A percentile compares a stretch with the other conserved stretches of the same genome.
These are phyloP conservation scores for Epistrophella euchroma DNA, from an alignment of 2,888 invertebrate species.

Conservation along the genomic window DNA sequence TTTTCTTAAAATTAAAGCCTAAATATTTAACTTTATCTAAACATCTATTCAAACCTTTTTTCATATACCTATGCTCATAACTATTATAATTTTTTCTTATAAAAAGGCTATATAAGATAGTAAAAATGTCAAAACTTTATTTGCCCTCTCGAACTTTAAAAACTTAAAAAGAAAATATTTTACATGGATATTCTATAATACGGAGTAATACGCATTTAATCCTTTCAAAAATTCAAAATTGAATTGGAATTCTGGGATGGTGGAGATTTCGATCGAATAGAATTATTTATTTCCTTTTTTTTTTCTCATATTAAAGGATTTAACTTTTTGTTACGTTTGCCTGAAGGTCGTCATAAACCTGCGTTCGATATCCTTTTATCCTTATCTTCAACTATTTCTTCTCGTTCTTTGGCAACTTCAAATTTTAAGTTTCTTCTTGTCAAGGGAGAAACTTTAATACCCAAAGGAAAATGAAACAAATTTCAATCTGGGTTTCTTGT, in stretches of 20 bases:
- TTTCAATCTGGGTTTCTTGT: constrained; percentile 41
- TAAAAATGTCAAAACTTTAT: neutral
- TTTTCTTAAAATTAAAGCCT: too few relatives aligned
- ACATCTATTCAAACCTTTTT: too few relatives aligned
- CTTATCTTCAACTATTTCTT: constrained; percentile 8
- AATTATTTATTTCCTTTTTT: neutral
- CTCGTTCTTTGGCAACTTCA: constrained; percentile 13
- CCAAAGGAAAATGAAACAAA: constrained; percentile 44
- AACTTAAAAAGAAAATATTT: neutral
- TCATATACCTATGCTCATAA: too few relatives aligned
- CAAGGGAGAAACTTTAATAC: constrained; percentile 30
- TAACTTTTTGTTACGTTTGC: neutral
- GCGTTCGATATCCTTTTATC: constrained; percentile 19
- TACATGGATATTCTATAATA: too few relatives aligned
- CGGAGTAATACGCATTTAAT: neutral
- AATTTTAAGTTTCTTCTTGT: constrained; percentile 33
- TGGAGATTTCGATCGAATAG: constrained; percentile 5
- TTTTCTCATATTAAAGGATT: neutral
- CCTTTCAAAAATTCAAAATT: constrained; percentile 9
- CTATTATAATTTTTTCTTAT: too few relatives aligned
- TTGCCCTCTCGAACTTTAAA: neutral
- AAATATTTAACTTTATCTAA: too few relatives aligned
- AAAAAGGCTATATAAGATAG: neutral
- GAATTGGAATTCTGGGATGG: constrained; percentile 7
- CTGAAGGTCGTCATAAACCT: constrained; percentile 31